phyloP scores from a whole-genome alignment of 2,888 invertebrate genomes.

The Plebejus melissa region DNA sequence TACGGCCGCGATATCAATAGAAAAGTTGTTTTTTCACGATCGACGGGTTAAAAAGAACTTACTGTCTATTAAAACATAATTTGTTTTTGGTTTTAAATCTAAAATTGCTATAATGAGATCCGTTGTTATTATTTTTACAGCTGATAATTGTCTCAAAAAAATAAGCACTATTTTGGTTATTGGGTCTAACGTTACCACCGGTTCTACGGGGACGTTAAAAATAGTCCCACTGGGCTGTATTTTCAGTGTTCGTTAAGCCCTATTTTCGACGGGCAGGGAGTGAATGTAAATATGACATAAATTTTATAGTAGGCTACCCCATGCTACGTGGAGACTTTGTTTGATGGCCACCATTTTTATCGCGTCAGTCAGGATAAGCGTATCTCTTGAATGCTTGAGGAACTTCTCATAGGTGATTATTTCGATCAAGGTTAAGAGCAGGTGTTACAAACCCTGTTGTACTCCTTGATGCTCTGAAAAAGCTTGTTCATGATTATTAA shows the following conservation, averaged over 20 bases:
- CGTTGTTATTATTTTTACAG: not conserved
- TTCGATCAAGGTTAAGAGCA: not conserved
- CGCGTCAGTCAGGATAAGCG: not conserved
- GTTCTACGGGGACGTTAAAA: conserved; percentile 60
- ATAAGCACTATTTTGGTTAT: conserved; percentile 43
- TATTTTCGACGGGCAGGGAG: conserved; percentile 57
- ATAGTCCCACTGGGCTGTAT: conserved; percentile 56
- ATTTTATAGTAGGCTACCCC: conserved; percentile 56
- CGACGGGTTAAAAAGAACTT: too few relatives aligned
- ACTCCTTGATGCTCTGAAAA: not conserved
- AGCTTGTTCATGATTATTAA: not conserved
- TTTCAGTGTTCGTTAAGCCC: conserved; percentile 56
- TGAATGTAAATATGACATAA: conserved; percentile 72
- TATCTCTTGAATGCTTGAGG: not conserved
- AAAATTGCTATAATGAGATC: too few relatives aligned
- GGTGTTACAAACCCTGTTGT: not conserved
- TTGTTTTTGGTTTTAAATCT: too few relatives aligned
- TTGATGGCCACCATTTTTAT: not conserved
- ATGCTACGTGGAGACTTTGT: conserved; percentile 27
- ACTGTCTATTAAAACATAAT: too few relatives aligned
- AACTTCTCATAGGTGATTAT: not conserved
- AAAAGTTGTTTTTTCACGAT: too few relatives aligned
- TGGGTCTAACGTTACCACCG: conserved; percentile 62
- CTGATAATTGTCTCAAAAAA: not conserved
- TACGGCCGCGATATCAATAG: too few relatives aligned